Base-by-base conservation (phyloP, 1,140 invertebrate species). In the Bilobella aurantiaca region DNA sequence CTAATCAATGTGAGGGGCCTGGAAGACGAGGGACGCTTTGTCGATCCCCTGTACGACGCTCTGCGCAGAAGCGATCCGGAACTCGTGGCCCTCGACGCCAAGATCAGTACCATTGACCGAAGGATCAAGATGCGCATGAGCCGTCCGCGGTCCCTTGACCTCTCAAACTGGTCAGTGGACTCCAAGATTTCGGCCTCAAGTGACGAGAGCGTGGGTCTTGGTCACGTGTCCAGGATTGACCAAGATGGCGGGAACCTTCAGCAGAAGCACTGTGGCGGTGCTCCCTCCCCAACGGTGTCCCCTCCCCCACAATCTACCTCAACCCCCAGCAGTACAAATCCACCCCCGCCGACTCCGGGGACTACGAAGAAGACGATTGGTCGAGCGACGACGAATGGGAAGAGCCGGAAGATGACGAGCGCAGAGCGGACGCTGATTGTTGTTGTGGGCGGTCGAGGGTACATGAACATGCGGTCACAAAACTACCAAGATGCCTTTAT, bases 1-100 rank as follows among this genome's bases (percentile, higher is more conserved):
- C 78, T 95, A 27, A 91, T 94, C 82, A 90, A 91, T 75, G 85
- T 92, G 1, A 89, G 88, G 74, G 88, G 92, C 75, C 90, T 89
- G 73, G 88, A 90, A 56, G 87, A 87, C 14, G 88, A 91, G 73
- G 84, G 64, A 83, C 84, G 0, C 80, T 84, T 42, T 84, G 85
- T 32, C 3, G 69, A 87, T 64, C 83, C 86, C 0, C 82, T 87
- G 25, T 87, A 87, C 70, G 88, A 91, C 74, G 83, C 85, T 0
- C 76, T 90, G 77, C 70, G 88, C 30, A 80, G 87, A 29, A 90
- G 87, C 71, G 89, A 90, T 76, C 90, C 89, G 0, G 90, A 91
- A 75, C 75, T 93, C 29, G 86, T 86, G 1, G 86, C 87, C 23
- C 87, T 91, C 74, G 88, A 88, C 5, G 85, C 83, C 74, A 87